Evolutionary conservation across 2,113 vertebrate genomes (phyloP), one percentile per base, ranked within the genome.

Genomic region (Lucifuga dentata): DNA sequence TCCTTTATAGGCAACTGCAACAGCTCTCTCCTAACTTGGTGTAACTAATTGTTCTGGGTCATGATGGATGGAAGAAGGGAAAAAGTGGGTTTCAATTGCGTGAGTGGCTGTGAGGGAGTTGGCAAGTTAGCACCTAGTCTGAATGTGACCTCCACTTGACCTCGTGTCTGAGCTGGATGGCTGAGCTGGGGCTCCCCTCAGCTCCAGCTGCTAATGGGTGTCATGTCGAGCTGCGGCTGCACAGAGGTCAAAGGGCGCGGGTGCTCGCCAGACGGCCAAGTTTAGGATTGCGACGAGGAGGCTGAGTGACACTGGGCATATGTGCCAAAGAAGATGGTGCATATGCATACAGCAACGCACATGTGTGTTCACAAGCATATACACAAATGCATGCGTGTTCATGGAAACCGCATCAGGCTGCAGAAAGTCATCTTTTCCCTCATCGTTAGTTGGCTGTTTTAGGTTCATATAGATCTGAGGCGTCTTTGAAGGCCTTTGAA

Each of bases 41-140:
- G 90, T 92, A 93, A 92, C 93, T 94, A 93, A 95, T 95, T 95
- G 94, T 94, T 94, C 91, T 73, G 92, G 56, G 41, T 38, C 7
- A 7, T 79, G 82, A 82, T 79, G 73, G 57, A 80, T 83, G 57
- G 77, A 60, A 46, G 53, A 11, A 56, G 36, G 43, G 35, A 59
- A 60, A 76, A 78, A 49, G 61, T 46, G 55, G 58, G 46, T 71
- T 81, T 24, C 68, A 41, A 32, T 57, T 67, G 70, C 24, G 91
- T 93, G 94, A 95, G 95, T 95, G 94, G 93, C 95, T 96, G 95
- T 91, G 94, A 96, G 95, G 91, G 95, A 95, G 96, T 96, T 96
- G 94, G 92, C 95, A 94, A 96, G 96, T 98, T 98, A 97, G 92
- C 96, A 96, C 96, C 93, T 95, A 94, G 95, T 94, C 90, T 91